phyloP scores from a whole-genome alignment of 2,113 vertebrate species.

The Forbesichthys agassizii region DNA sequence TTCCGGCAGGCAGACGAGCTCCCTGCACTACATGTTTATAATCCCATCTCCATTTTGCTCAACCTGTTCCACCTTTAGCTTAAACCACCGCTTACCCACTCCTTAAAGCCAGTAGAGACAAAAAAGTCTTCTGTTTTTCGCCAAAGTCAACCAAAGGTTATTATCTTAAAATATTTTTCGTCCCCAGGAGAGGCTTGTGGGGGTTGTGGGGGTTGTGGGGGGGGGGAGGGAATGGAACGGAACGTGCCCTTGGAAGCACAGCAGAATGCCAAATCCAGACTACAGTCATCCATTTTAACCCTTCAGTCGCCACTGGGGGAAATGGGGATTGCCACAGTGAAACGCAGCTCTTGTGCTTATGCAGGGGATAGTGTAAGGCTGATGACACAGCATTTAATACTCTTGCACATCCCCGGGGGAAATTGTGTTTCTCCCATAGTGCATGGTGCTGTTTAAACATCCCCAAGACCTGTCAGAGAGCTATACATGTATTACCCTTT shows the following conservation, averaged over 20 bases:
- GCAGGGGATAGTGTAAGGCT: conserved; percentile 41
- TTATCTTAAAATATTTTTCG: conserved; percentile 40
- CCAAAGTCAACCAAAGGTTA: conserved; percentile 58
- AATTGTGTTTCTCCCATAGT: conserved; percentile 41
- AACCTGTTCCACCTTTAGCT: background rate
- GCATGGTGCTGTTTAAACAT: conserved; percentile 46
- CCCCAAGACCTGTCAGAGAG: conserved; percentile 26
- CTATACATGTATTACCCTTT: background rate
- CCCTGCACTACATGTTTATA: conserved; percentile 8
- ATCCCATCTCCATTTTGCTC: background rate
- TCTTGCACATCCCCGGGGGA: conserved; percentile 52
- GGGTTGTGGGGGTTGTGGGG: background rate
- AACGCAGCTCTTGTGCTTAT: conserved; percentile 30
- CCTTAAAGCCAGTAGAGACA: background rate
- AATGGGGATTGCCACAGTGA: conserved; percentile 34
- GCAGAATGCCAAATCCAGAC: conserved; percentile 29
- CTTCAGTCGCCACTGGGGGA: conserved; percentile 38
- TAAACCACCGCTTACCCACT: background rate
- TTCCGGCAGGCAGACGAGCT: background rate
- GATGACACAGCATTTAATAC: conserved; percentile 50
- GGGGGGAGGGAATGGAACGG: background rate
- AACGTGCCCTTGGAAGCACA: conserved; percentile 44
- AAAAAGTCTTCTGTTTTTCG: conserved; percentile 37
- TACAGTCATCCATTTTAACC: conserved; percentile 39
- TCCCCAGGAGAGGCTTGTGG: conserved; percentile 11